phyloP scores from a whole-genome alignment of 2,113 vertebrate species.

The Gila orcuttii region DNA sequence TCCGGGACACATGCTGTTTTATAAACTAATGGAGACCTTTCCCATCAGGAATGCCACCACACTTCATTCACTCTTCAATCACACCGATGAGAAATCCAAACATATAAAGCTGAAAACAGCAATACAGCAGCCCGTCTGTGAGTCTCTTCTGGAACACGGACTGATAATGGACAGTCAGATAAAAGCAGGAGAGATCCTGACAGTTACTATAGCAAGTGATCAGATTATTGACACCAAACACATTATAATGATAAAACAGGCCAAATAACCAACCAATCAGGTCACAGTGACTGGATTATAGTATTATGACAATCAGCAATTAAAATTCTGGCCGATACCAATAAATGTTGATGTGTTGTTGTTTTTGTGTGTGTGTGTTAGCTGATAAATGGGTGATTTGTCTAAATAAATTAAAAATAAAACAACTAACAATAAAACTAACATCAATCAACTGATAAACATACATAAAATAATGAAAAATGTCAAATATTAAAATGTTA shows the following conservation, averaged over 20 bases:
- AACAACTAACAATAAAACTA: too few species aligned
- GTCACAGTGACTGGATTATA: background rate
- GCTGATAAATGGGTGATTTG: too few species aligned
- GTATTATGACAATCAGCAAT: too few species aligned
- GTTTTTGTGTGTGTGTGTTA: too few species aligned
- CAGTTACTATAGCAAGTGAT: background rate
- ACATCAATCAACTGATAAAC: too few species aligned
- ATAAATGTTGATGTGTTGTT: too few species aligned
- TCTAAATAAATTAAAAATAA: too few species aligned
- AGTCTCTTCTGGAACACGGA: background rate
- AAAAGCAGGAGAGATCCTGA: background rate
- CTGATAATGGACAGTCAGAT: background rate
- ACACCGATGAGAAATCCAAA: background rate
- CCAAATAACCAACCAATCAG: background rate
- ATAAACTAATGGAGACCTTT: conserved; percentile 36
- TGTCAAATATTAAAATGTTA: too few species aligned
- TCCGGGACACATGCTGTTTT: conserved; percentile 53
- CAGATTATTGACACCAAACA: background rate
- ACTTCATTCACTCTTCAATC: background rate
- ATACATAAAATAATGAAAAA: too few species aligned
- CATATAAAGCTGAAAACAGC: background rate
- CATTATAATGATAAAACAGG: background rate
- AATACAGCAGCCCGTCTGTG: too few species aligned
- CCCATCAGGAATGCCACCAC: conserved; percentile 2
- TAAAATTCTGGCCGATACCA: too few species aligned